These are phyloP conservation scores for Bombus breviceps DNA, from an alignment of 1,140 invertebrate species.

Conservation along the genomic window DNA sequence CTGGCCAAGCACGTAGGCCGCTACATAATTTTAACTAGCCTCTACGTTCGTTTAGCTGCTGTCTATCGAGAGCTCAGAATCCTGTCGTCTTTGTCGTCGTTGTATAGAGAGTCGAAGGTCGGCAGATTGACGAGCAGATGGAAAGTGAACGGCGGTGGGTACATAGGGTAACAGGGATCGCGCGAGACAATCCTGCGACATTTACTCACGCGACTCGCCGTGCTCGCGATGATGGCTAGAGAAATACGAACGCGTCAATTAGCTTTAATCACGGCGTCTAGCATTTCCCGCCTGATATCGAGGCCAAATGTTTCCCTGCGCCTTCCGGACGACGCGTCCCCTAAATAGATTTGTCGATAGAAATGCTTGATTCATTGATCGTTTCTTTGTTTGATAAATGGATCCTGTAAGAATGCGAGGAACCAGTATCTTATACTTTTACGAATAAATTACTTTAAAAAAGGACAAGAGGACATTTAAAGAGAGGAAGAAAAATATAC, in stretches of 20 bases:
- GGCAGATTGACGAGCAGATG: conserved; percentile 44
- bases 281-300: conserved; percentile 57
- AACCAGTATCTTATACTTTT: too few species aligned
- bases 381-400: too few species aligned
- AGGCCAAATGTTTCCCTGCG: conserved; percentile 41
- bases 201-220: conserved; percentile 46
- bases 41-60: background rate
- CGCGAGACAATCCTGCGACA: conserved; percentile 42
- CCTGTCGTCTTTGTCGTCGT: conserved; percentile 4
- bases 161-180: background rate
- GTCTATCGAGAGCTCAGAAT: conserved; percentile 15
- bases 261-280: conserved; percentile 49
- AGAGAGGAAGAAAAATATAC: too few species aligned
- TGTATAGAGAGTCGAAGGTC: conserved; percentile 35
- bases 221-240: conserved; percentile 54
- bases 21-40: conserved; percentile 34
- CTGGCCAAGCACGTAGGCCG: background rate
- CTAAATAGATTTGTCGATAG: too few species aligned
- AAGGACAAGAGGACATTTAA: too few species aligned
- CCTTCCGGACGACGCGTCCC: background rate
- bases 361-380: too few species aligned
- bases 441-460: too few species aligned
- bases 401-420: too few species aligned
- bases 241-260: conserved; percentile 61
- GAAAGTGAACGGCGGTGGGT: conserved; percentile 42